Evolutionary conservation across 2,797 vertebrate species (phyloP).

Genomic region (Crenuchus spilurus): DNA sequence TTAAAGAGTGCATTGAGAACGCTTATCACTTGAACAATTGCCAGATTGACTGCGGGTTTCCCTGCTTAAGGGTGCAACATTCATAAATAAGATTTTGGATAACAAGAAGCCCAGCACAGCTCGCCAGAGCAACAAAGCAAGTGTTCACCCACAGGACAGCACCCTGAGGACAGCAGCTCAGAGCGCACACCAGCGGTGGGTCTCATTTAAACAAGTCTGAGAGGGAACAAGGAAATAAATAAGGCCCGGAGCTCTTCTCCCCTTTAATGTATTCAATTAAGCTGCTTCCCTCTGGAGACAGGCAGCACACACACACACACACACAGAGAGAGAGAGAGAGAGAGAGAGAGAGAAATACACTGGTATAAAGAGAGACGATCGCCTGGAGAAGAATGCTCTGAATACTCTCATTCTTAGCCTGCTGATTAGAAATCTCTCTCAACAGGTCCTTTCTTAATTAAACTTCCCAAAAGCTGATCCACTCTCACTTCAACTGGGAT

Average conservation of each 20-base stretch:
- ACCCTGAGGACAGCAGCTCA: conserved; percentile 77
- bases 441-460: conserved; percentile 86
- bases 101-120: conserved; percentile 70
- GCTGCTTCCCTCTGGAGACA: conserved; percentile 81
- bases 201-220: conserved; percentile 86
- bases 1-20: too few species aligned
- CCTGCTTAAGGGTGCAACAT: conserved; percentile 72
- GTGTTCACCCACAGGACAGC: conserved; percentile 73
- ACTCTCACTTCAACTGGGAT: conserved; percentile 50
- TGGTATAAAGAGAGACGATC: conserved; percentile 73
- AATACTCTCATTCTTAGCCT: conserved; percentile 80
- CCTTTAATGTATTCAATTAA: conserved; percentile 89
- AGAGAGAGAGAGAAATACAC: conserved; percentile 45
- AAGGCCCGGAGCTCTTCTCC: conserved; percentile 77
- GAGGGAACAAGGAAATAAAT: conserved; percentile 83
- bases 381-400: conserved; percentile 82
- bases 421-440: conserved; percentile 83
- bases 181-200: conserved; percentile 78
- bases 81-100: conserved; percentile 81
- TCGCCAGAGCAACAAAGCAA: conserved; percentile 54
- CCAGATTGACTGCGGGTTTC: conserved; percentile 49
- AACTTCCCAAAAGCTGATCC: conserved; percentile 77
- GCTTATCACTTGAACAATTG: conserved; percentile 41
- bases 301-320: conserved; percentile 63
- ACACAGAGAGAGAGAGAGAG: too few species aligned